These are phyloP conservation scores for Dasysyrphus tricinctus DNA, from an alignment of 2,888 invertebrate species.

Conservation along the genomic window DNA sequence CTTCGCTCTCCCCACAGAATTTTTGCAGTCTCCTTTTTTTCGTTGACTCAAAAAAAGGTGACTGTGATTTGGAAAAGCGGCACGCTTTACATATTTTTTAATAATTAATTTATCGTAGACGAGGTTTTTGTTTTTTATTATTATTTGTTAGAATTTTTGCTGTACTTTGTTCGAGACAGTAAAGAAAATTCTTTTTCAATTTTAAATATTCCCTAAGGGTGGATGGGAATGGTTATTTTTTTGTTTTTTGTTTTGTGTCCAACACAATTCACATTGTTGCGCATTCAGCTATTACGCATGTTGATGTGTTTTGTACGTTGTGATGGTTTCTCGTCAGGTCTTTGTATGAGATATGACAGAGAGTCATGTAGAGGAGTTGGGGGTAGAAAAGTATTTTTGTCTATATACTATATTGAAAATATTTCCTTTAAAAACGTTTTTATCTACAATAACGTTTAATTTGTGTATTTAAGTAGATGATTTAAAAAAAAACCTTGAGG, in stretches of 20 bases:
- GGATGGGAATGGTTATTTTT: neutral
- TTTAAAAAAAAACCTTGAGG: neutral
- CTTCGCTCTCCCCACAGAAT: neutral
- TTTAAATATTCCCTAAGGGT: slow-evolving; percentile 40
- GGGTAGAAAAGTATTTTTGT: neutral
- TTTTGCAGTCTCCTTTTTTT: neutral
- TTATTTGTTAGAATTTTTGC: slow-evolving; percentile 18
- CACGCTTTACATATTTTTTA: slow-evolving; percentile 57
- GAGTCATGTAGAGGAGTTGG: neutral
- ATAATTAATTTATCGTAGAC: slow-evolving; percentile 71
- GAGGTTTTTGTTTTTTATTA: slow-evolving; percentile 19
- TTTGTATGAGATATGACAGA: slow-evolving; percentile 32
- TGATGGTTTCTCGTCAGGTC: slow-evolving; percentile 61
- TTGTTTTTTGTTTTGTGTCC: slow-evolving; percentile 27
- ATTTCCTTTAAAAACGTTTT: neutral
- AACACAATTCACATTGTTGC: slow-evolving; percentile 79
- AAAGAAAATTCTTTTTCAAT: slow-evolving; percentile 58
- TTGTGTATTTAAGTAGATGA: neutral
- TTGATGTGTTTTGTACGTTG: slow-evolving; percentile 79
- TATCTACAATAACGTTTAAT: neutral
- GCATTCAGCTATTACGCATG: slow-evolving; percentile 83
- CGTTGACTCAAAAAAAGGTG: slow-evolving; percentile 35
- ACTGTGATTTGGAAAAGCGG: slow-evolving; percentile 69
- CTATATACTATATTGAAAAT: too few species aligned
- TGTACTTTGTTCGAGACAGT: slow-evolving; percentile 3